phyloP scores from a whole-genome alignment of 2,888 invertebrate genomes.

The Heliconius sara region DNA sequence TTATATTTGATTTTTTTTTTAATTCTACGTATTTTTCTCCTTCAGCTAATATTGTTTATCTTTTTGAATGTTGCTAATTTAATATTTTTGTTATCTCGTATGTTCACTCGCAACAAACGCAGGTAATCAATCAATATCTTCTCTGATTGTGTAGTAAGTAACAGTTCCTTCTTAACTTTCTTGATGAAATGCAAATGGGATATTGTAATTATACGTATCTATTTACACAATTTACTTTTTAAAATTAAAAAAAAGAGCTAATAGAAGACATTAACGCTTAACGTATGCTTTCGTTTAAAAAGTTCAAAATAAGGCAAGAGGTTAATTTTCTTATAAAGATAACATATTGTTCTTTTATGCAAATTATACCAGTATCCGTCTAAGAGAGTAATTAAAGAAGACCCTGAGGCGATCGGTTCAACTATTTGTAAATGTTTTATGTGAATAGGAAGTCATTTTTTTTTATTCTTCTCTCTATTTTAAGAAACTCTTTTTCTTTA shows the following conservation, averaged over 20 bases:
- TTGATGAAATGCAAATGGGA: too few species aligned
- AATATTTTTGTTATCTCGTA: too few species aligned
- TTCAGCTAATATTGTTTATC: too few species aligned
- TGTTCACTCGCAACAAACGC: too few species aligned
- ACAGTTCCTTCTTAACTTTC: too few species aligned
- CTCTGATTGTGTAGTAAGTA: too few species aligned
- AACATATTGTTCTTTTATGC: slow-evolving; percentile 82
- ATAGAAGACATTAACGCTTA: slow-evolving; percentile 55
- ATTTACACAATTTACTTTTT: not conserved
- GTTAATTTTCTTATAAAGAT: slow-evolving; percentile 77
- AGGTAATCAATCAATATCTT: too few species aligned
- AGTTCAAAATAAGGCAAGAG: slow-evolving; percentile 77
- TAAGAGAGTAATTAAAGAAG: slow-evolving; percentile 79
- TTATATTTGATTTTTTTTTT: too few species aligned
- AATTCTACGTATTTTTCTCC: too few species aligned
- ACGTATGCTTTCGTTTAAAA: slow-evolving; percentile 61
- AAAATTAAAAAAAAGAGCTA: slow-evolving; percentile 44
- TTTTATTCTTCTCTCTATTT: slow-evolving; percentile 53
- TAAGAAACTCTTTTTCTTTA: slow-evolving; percentile 54
- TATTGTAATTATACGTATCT: not conserved
- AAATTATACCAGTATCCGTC: slow-evolving; percentile 66
- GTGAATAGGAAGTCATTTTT: slow-evolving; percentile 70
- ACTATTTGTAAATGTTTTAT: slow-evolving; percentile 72
- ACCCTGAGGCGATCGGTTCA: slow-evolving; percentile 67
- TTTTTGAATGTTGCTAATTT: too few species aligned